Base-by-base conservation (phyloP, 2,113 vertebrate genomes). In the Dissostichus mawsoni region DNA sequence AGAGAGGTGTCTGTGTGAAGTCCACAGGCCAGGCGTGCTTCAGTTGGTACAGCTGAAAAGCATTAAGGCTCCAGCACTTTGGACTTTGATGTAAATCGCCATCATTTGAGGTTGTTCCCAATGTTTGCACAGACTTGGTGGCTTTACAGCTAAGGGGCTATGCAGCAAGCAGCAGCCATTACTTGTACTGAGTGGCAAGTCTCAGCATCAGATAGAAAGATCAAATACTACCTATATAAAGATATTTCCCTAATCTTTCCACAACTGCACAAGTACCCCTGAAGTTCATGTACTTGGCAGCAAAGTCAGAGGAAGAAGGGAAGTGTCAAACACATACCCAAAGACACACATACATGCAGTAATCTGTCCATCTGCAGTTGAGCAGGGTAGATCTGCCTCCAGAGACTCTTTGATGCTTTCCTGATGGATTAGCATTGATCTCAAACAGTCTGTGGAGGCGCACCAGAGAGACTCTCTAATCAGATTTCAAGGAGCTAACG, bases 351-450 rank as follows among this genome's bases (percentile, higher is more conserved):
- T 36, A 69, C 23, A 62, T 25, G n/a, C 44, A 53, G 10, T 73
- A 69, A 76, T 80, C 57, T 59, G 61, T 72, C n/a, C 89, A 91
- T 86, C 90, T 89, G 91, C 90, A 92, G 91, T 83, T 91, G 90
- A 85, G 68, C 29, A 1, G 77, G 74, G 81, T 44, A 79, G 83
- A 64, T 76, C 77, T 68, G 67, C 85, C 80, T 80, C 68, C 65
- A 20, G 76, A 85, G 78, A 68, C 71, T 41, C 78, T 87, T 89
- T 88, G 87, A 86, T 84, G 77, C 72, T 18, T 84, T 87, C 78
- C 84, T 59, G 87, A 47, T 45, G 87, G 90, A 92, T 92, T 85
- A 88, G 53, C 66, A 29, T 74, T 59, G 71, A 84, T 85, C 80
- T 78, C 44, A 11, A 36, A 52, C 20, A 5, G 63, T 62, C 78